A percentile compares a stretch with the other conserved stretches of the same genome.
Conservation (phyloP, 30 jellyfish, hydroid and myxozoan species). For the Hydractinia echinata region DNA sequence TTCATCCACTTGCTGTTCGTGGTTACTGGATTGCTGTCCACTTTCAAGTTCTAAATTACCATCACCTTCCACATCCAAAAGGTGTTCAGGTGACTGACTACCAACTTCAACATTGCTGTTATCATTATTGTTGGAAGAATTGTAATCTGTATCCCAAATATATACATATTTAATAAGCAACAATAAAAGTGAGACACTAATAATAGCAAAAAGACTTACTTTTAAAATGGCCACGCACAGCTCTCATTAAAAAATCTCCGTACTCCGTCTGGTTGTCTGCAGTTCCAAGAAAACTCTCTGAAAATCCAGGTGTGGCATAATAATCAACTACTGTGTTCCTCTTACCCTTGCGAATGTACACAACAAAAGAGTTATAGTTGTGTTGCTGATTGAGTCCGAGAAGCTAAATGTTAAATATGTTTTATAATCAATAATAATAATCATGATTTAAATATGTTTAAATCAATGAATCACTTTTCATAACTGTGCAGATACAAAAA, state of each 20-base stretch:
- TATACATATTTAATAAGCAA: too few relatives aligned
- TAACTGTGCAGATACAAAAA: too few relatives aligned
- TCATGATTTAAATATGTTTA: too few relatives aligned
- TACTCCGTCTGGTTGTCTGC: not conserved
- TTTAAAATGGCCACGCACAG: constrained; percentile 5
- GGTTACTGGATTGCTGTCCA: not conserved
- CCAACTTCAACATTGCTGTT: not conserved
- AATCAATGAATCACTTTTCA: too few relatives aligned
- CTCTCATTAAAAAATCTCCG: not conserved
- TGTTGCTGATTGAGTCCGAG: constrained; percentile 4
- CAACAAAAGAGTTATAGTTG: not conserved
- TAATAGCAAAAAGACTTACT: not conserved
- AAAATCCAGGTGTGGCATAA: not conserved
- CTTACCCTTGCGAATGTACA: not conserved
- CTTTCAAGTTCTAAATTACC: not conserved
- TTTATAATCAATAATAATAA: too few relatives aligned
- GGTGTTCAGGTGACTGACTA: not conserved
- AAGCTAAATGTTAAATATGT: not conserved
- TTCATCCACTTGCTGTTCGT: not conserved
- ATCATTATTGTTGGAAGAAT: not conserved
- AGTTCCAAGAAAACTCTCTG: constrained; percentile 5
- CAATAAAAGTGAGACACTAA: too few relatives aligned
- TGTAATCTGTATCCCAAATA: not conserved
- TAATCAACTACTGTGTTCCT: not conserved
- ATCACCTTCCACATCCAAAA: not conserved